phyloP scores from a whole-genome alignment of 2,113 vertebrate species.

The Patagioenas fasciata region DNA sequence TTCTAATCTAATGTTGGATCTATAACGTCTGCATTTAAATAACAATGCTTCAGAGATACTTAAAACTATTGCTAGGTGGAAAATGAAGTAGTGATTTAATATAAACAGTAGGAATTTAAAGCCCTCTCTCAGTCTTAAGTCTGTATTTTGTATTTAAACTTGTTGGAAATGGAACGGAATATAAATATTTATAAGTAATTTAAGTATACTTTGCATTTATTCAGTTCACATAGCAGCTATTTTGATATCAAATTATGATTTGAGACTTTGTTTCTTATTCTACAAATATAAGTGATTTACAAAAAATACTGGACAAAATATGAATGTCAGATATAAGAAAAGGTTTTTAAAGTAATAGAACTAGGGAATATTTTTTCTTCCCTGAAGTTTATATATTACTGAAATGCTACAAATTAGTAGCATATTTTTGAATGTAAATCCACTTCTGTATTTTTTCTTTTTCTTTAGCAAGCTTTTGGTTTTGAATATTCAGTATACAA shows the following conservation, averaged over 20 bases:
- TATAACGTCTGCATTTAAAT: not conserved
- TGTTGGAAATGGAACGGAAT: not conserved
- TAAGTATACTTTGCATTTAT: not conserved
- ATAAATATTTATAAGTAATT: not conserved
- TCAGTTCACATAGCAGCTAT: not conserved
- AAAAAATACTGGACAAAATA: not conserved
- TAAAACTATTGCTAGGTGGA: not conserved
- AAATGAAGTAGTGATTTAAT: not conserved
- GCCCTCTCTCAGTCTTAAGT: not conserved
- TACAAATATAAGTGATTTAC: not conserved
- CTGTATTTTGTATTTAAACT: not conserved
- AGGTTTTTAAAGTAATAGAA: not conserved
- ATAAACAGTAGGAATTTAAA: not conserved
- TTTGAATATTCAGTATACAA: not conserved
- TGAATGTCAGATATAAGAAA: not conserved
- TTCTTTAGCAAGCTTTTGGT: not conserved
- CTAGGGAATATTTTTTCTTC: not conserved
- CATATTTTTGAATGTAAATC: not conserved
- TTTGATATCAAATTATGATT: not conserved
- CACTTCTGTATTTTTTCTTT: not conserved
- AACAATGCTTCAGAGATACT: not conserved
- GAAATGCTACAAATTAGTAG: not conserved
- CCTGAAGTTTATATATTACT: not conserved
- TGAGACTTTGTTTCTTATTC: not conserved
- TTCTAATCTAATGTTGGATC: not conserved